Base-by-base conservation (phyloP, 2,888 invertebrate genomes). In the Iselma pallidipennis region DNA sequence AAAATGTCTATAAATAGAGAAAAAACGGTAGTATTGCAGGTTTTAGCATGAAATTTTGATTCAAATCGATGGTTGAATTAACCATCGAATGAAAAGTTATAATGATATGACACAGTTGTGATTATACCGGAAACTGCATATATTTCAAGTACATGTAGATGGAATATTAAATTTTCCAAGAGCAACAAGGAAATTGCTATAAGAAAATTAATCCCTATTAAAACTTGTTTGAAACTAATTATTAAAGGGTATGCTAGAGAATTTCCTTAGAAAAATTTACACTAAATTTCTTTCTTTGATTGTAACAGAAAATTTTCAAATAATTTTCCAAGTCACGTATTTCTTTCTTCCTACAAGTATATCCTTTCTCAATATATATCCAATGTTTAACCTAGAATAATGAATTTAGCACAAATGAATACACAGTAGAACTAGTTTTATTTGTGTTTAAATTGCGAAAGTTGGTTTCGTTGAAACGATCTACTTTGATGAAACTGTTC, bases 331-430 rank as follows among this genome's bases (percentile, higher is more conserved):
- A 16, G 42, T 37, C 42, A 37, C 42, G 42, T 37, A n/a, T n/a
- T n/a, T n/a, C n/a, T n/a, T n/a, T n/a, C n/a, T 37, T 16, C 42
- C 42, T n/a, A 2, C 42, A 2, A 16, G 16, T 16, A 37, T 37
- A 37, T 37, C 42, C 42, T 37, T n/a, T n/a, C n/a, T n/a, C n/a
- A n/a, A n/a, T n/a, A n/a, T n/a, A 37, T 16, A 14, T 37, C 16
- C 42, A 2, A 62, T 63, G 57, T 55, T 63, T 61, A 65, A 60
- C 65, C 61, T 64, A 63, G 58, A 63, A 57, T 65, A 67, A 67
- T 63, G 67, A 67, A 56, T 63, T 63, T 59, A 61, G 52, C 65
- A 61, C 59, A 65, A 67, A 67, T 65, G 65, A 67, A 55, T 61
- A 55, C 52, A 61, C 57, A 58, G 59, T 59, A 51, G 37, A 57